Conservation (phyloP, 1,140 invertebrate species). For the Drosophila persimilis region DNA sequence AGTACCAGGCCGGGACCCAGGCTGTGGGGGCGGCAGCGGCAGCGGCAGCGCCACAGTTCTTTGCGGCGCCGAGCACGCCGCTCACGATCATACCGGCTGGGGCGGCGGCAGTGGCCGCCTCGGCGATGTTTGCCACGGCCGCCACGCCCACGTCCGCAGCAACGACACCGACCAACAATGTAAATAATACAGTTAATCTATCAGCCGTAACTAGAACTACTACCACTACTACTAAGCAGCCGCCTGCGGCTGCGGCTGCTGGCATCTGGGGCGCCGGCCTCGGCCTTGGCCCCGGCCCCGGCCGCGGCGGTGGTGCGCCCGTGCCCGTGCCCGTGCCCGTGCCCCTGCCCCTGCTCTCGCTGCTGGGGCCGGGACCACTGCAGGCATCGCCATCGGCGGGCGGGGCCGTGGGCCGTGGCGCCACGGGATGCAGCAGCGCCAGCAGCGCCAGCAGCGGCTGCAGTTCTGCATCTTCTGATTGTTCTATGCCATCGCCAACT, state of each 20-base stretch:
- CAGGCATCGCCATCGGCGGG: conserved; percentile 8
- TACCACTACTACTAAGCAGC: conserved; percentile 78
- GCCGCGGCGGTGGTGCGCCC: background rate
- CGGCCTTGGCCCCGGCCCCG: conserved; percentile 17
- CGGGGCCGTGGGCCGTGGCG: conserved; percentile 19
- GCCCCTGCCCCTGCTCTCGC: conserved; percentile 11
- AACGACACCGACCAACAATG: conserved; percentile 78
- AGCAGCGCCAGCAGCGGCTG: conserved; percentile 78
- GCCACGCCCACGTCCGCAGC: conserved; percentile 73
- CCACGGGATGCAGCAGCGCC: conserved; percentile 64
- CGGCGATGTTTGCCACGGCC: conserved; percentile 70
- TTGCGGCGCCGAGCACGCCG: conserved; percentile 70
- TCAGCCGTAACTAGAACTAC: conserved; percentile 81
- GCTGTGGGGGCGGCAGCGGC: conserved; percentile 15
- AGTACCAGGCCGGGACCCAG: conserved; percentile 46
- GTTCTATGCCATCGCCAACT: conserved; percentile 83
- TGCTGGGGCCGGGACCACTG: conserved; percentile 40
- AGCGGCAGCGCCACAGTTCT: conserved; percentile 55
- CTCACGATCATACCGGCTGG: conserved; percentile 75
- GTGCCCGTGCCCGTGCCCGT: background rate
- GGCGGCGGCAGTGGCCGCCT: conserved; percentile 65
- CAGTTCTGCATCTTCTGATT: conserved; percentile 83
- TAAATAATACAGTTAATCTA: conserved; percentile 83
- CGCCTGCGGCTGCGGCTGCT: conserved; percentile 60
- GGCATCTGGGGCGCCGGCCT: conserved; percentile 30